Conservation (phyloP, 92 coral and sea anemone species). For the Zoanthus gigantus region DNA sequence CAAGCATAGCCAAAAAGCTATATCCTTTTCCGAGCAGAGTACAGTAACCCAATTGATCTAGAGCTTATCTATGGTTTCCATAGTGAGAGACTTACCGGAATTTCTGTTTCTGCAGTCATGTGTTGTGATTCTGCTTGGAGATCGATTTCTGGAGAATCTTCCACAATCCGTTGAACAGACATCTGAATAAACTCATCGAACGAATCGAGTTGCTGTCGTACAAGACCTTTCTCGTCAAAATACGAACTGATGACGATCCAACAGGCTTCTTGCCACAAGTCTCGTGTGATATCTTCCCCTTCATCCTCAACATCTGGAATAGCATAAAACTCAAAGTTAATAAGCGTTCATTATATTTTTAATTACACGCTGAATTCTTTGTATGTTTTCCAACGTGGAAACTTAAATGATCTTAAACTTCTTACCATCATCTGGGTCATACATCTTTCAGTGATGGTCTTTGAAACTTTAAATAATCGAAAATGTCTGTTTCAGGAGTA, state of each 20-base stretch:
- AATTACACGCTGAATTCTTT: neutral
- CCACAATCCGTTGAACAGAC: conserved; percentile 99
- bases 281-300: conserved; percentile 97
- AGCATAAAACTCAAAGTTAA: neutral
- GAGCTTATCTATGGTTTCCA: too few species aligned
- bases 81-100: conserved; percentile 70
- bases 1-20: too few species aligned
- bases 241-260: conserved; percentile 99
- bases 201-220: conserved; percentile 96
- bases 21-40: too few species aligned
- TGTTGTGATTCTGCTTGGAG: conserved; percentile 99
- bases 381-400: neutral
- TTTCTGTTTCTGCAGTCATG: conserved; percentile 96
- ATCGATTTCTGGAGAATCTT: conserved; percentile 98
- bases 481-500: neutral
- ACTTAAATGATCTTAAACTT: neutral
- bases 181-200: conserved; percentile 99
- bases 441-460: conserved; percentile 57
- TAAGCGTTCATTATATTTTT: neutral
- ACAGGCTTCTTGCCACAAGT: conserved; percentile 99
- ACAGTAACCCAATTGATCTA: too few species aligned
- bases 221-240: conserved; percentile 99
- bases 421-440: conserved; percentile 98
- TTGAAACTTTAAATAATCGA: neutral
- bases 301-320: conserved; percentile 86